These are phyloP conservation scores for Synanthedon formicaeformis DNA, from an alignment of 2,888 invertebrate genomes.

Conservation along the genomic window DNA sequence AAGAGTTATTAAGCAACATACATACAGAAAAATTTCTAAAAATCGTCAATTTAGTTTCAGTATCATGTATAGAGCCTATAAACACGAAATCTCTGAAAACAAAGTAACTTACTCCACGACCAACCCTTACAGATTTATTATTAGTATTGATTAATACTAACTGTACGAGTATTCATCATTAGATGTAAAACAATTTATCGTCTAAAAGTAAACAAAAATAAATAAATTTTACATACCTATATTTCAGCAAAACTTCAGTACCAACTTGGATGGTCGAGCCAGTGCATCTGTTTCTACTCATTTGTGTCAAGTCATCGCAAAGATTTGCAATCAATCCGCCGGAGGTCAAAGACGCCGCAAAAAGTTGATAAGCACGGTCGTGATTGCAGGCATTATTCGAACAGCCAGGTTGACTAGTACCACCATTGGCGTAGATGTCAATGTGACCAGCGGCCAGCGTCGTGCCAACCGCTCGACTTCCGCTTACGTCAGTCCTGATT, in stretches of 20 bases:
- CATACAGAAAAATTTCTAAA: no score
- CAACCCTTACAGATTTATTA: no score
- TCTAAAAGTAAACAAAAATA: no score
- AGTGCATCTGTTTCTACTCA: constrained; percentile 5
- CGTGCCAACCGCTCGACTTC: constrained; percentile 7
- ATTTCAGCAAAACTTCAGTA: neutral
- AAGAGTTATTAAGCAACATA: no score
- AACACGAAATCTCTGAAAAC: no score
- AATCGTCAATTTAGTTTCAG: no score
- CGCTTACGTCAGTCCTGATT: constrained; percentile 9
- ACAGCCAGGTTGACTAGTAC: constrained; percentile 11
- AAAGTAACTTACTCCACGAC: no score
- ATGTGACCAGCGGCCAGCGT: constrained; percentile 3
- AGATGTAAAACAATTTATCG: no score
- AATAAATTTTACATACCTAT: neutral
- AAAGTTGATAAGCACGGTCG: constrained; percentile 4
- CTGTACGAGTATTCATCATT: no score
- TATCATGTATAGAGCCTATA: no score
- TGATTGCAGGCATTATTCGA: constrained; percentile 4
- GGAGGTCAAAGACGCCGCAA: constrained; percentile 3
- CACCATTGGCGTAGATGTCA: constrained; percentile 16
- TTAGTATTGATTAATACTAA: no score
- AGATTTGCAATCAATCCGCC: constrained; percentile 2
- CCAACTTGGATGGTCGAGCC: neutral
- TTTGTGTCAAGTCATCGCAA: constrained; percentile 4